Base-by-base conservation (phyloP, 2,888 invertebrate genomes). In the Fabriciana adippe region DNA sequence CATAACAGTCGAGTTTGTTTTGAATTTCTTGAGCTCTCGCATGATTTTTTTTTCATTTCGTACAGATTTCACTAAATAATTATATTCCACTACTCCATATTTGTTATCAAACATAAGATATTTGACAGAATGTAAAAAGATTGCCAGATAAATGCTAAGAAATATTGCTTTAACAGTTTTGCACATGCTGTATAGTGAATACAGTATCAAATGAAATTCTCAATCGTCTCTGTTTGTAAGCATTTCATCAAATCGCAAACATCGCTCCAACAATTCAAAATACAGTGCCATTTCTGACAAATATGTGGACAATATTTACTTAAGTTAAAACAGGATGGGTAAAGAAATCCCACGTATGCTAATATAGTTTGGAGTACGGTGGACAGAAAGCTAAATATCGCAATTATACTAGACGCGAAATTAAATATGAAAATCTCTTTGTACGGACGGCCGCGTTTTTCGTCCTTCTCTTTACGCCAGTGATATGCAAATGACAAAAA, bases 391-490 rank as follows among this genome's bases (percentile, higher is more conserved):
- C 78, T 76, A 84, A 84, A 88, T 84, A 82, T 82, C 79, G 85
- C 84, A 88, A 88, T 89, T 89, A 88, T 80, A 87, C 84, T 84
- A 87, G 87, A 87, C 79, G 85, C 83, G 84, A 84, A 87, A 89
- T 89, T 87, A 86, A 89, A 88, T 89, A 89, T 87, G 84, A 89
- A 87, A 87, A 88, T 86, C 81, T 81, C 84, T 86, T 86, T 88
- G 85, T 85, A 72, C 74, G 75, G 75, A 72, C 72, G 76, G 78
- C 77, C 73, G 77, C 70, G 76, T 76, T 76, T 69, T 69, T 73
- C 76, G 76, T 73, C 67, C 75, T 75, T 67, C 69, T 61, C 75
- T 72, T 69, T 64, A 75, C 75, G 76, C 81, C 80, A 79, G 73
- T 76, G 73, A 76, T 88, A 90, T 90, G 89, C 84, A 85, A 90